Evolutionary conservation across 2,113 vertebrate species (phyloP).

Genomic region (Myxocyprinus asiaticus): DNA sequence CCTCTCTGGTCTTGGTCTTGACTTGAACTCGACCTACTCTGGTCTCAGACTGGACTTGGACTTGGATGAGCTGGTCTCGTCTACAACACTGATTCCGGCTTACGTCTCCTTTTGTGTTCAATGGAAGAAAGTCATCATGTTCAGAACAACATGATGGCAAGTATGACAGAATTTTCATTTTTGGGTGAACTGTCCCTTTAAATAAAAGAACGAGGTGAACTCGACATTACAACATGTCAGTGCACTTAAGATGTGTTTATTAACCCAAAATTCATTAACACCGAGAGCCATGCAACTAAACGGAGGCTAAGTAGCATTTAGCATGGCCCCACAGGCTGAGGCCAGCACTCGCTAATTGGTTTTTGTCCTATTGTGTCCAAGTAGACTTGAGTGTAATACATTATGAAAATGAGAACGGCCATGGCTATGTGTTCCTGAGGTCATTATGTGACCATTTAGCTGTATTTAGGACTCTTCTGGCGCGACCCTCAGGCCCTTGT

Average conservation of each 20-base stretch:
- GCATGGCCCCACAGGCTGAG: constrained; percentile 8
- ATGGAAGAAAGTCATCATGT: no score
- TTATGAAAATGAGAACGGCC: constrained; percentile 67
- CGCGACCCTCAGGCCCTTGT: constrained; percentile 68
- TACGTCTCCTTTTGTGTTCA: no score
- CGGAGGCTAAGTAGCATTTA: constrained; percentile 22
- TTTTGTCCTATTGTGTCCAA: constrained; percentile 44
- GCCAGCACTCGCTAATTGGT: constrained; percentile 43
- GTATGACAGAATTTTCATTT: no score
- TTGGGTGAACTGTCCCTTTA: no score
- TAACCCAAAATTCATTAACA: constrained; percentile 1
- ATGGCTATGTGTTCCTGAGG: constrained; percentile 55
- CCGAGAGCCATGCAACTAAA: background rate
- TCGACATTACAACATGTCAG: background rate
- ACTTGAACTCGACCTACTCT: no score
- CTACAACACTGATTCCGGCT: no score
- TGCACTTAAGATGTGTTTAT: background rate
- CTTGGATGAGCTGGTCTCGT: no score
- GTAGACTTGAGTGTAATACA: constrained; percentile 67
- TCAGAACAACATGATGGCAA: no score
- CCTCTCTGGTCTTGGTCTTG: no score
- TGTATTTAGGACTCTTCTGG: constrained; percentile 62
- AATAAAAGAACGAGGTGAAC: no score
- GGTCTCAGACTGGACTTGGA: no score
- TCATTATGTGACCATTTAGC: constrained; percentile 74